Conservation (phyloP, 2,113 vertebrate species). For the Charina bottae region DNA sequence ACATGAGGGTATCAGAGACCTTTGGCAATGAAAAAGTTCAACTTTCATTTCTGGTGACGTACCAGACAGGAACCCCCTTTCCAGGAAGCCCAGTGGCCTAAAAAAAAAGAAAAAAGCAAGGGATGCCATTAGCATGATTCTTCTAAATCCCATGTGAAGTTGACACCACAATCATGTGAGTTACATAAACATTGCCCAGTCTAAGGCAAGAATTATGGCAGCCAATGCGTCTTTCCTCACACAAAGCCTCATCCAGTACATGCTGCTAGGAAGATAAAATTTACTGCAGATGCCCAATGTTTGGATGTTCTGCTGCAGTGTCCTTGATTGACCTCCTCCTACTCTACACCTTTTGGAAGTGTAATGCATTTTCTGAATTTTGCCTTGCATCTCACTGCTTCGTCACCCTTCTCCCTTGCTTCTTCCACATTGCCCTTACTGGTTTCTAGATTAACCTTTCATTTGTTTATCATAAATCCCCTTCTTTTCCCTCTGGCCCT, state of each 20-base stretch:
- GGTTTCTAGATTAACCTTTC: neutral
- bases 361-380: conserved; percentile 37
- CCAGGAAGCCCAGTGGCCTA: neutral
- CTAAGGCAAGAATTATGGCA: conserved; percentile 10
- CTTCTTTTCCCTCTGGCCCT: conserved; percentile 9
- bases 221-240: conserved; percentile 48
- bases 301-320: conserved; percentile 56
- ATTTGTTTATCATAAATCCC: rapidly evolving
- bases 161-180: conserved; percentile 19
- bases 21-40: neutral
- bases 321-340: conserved; percentile 66
- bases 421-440: conserved; percentile 31
- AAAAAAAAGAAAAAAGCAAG: neutral
- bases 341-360: conserved; percentile 49
- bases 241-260: conserved; percentile 46
- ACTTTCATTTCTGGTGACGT: neutral
- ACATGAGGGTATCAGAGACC: neutral
- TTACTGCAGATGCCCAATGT: conserved; percentile 34
- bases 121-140: neutral
- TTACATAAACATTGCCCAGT: conserved; percentile 31
- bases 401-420: conserved; percentile 15
- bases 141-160: neutral
- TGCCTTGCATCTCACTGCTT: conserved; percentile 26
- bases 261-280: conserved; percentile 64
- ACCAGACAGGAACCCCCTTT: neutral